Evolutionary conservation across 35 echinoderm and acorn worm genomes (phyloP).

Genomic region (Heliocidaris tuberculata): DNA sequence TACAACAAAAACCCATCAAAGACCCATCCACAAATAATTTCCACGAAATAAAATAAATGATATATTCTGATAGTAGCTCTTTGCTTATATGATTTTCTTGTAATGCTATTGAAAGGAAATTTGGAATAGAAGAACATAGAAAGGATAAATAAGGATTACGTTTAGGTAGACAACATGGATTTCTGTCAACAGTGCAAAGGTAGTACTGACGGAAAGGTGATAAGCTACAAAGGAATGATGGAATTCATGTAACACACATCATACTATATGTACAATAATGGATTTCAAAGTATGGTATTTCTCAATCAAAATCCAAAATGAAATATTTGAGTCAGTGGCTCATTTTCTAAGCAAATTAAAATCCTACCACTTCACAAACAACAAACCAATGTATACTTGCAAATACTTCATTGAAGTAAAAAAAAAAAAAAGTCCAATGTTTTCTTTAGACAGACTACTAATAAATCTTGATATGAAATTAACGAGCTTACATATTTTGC

Average conservation of each 20-base stretch:
- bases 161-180: not conserved
- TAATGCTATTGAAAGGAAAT: not conserved
- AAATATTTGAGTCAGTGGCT: not conserved
- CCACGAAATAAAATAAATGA: not conserved
- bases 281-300: slow-evolving; percentile 12
- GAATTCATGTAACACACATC: not conserved
- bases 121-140: not conserved
- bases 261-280: not conserved
- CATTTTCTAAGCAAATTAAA: not conserved
- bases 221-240: not conserved
- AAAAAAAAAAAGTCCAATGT: not conserved
- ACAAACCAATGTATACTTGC: too few species aligned
- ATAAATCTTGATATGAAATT: not conserved
- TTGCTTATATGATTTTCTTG: not conserved
- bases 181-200: not conserved
- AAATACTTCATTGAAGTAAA: not conserved
- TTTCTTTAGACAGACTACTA: not conserved
- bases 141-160: not conserved
- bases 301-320: not conserved
- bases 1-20: not conserved
- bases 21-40: not conserved
- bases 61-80: not conserved
- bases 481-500: not conserved
- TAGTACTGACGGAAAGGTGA: not conserved
- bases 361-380: not conserved